Base-by-base conservation (phyloP, 2,797 vertebrate species). In the Nyctibius grandis region DNA sequence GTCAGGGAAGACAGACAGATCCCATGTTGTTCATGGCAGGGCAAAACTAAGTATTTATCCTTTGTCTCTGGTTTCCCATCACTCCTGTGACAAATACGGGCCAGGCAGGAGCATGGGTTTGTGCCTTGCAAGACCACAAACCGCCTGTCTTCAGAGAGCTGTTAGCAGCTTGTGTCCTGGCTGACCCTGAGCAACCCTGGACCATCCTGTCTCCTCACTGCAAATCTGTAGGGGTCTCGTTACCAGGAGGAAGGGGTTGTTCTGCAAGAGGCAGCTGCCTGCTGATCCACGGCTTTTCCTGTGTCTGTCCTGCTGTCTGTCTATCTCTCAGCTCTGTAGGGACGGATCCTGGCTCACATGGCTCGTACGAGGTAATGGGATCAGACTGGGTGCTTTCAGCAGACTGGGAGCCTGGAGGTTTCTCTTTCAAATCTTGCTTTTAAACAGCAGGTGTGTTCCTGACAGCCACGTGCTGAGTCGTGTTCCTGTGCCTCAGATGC, bases 381-480 rank as follows among this genome's bases (percentile, higher is more conserved):
- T 44, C 60, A 33, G 70, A 28, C n/a, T 8, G 6, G 38, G n/a
- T 34, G 16, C n/a, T 48, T 54, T 61, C 17, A 78, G 40, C 50
- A 70, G 57, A 18, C 21, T 22, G 2, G 60, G 54, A 67, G 40
- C 14, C 9, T 5, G 54, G 26, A 79, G 63, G 50, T 36, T 73
- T 73, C 60, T 53, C 50, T 81, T 77, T 47, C 47, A 56, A 64
- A 65, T 56, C 63, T 22, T 53, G 48, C 47, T 48, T 48, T 83
- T 42, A 59, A 69, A 31, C 34, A 36, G 12, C 19, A n/a, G 15
- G 34, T 60, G 17, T 72, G 42, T 47, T 64, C 38, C n/a, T 7
- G 7, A 51, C 51, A 14, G 6, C 34, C 64, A 14, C 2, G 3
- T 17, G 15, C 50, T 47, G 40, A 33, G 26, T 50, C 2, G 0